Base-by-base conservation (phyloP, 1,140 invertebrate genomes). In the Ceratosolen fusciceps region DNA sequence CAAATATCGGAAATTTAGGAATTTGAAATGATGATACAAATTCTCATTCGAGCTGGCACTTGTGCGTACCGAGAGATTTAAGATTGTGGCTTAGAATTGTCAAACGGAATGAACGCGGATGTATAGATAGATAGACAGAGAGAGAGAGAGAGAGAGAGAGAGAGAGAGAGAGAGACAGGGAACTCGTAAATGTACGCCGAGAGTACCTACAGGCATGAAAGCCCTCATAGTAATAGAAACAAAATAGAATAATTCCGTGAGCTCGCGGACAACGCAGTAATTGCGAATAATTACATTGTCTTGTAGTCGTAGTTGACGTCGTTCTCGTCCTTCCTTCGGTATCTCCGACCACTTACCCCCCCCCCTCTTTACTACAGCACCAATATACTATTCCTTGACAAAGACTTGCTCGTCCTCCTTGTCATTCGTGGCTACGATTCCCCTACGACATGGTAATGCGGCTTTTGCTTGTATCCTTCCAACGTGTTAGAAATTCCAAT, bases 221-320 rank as follows among this genome's bases (percentile, higher is more conserved):
- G 71, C 43, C 31, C 43, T 43, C 54, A 26, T 60, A 83, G 86
- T 88, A 90, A 89, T 89, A 84, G 88, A 86, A 88, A 84, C 85
- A 86, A 85, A 87, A 87, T 86, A 85, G 86, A 87, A 88, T 89
- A 90, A 89, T 89, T 88, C 84, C 82, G 85, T 79, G 83, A 85
- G 85, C 85, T 43, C 83, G 86, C 85, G 86, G 83, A 89, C 85
- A 85, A 88, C 86, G 86, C 84, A 83, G 87, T 90, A 90, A 90
- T 90, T 90, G 88, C 89, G 88, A 90, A 90, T 90, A 90, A 90
- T 90, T 90, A 88, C 86, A 89, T 90, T 90, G 90, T 89, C 88
- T 90, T 90, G 86, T 86, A 89, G 88, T 62, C 71, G 68, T 72
- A 49, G 49, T 67, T 12, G 52, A 12, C 52, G 73, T 47, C 34